Conservation (phyloP, 2,113 vertebrate species). For the Salminus brasiliensis region DNA sequence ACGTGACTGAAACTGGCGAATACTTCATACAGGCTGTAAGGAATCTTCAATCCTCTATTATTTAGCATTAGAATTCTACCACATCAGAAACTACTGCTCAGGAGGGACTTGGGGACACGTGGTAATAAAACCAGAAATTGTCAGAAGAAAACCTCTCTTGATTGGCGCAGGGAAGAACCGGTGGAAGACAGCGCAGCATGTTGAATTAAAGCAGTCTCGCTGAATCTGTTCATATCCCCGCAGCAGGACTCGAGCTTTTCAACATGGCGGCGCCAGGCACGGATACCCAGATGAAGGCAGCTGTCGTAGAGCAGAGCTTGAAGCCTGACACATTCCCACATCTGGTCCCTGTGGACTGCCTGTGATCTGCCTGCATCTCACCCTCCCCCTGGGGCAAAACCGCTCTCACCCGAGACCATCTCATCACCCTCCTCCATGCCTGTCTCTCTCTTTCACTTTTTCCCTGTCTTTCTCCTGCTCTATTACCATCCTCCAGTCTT, state of each 20-base stretch:
- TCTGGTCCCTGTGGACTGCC: constrained; percentile 34
- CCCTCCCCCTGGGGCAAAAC: constrained; percentile 13
- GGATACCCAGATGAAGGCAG: constrained; percentile 16
- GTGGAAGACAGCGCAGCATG: not conserved
- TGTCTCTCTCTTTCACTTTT: constrained; percentile 6
- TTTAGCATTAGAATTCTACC: not conserved
- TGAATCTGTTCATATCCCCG: constrained; percentile 2
- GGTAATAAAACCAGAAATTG: not conserved
- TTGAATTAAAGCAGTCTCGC: constrained; percentile 1
- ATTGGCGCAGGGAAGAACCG: not conserved
- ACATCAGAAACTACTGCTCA: not conserved
- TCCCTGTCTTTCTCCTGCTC: constrained; percentile 32
- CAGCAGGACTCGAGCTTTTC: not conserved
- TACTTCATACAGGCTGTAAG: too few species aligned
- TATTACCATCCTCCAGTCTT: constrained; percentile 36
- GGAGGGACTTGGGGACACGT: not conserved
- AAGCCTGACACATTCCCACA: constrained; percentile 30
- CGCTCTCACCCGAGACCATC: constrained; percentile 29
- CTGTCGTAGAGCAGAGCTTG: not conserved
- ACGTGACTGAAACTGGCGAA: too few species aligned
- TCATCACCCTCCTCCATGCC: constrained; percentile 17
- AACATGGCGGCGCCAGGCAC: constrained; percentile 10
- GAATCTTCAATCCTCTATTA: too few species aligned
- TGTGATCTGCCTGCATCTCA: constrained; percentile 43
- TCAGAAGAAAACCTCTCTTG: not conserved